Conservation (phyloP, 2,888 invertebrate species). For the Portevinia maculata region DNA sequence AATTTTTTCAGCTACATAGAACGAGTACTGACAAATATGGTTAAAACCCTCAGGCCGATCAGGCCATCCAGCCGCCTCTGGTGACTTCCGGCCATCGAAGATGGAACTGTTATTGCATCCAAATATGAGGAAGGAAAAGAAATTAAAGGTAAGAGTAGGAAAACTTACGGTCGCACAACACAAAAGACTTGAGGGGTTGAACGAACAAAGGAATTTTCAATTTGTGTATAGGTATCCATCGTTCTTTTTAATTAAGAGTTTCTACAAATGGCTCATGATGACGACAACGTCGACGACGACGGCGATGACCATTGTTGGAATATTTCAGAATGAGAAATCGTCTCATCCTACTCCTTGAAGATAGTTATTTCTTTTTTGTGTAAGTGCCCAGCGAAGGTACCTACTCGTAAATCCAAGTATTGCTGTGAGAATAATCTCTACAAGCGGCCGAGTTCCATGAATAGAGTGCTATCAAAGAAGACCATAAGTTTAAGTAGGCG, state of each 20-base stretch:
- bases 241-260: conserved; percentile 73
- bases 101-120: conserved; percentile 32
- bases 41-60: not conserved
- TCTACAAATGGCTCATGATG: conserved; percentile 68
- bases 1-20: too few species aligned
- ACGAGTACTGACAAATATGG: too few species aligned
- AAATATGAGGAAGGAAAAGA: conserved; percentile 39
- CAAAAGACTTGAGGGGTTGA: conserved; percentile 58
- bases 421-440: conserved; percentile 18
- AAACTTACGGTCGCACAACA: conserved; percentile 59
- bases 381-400: not conserved
- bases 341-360: conserved; percentile 34
- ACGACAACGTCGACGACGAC: conserved; percentile 53
- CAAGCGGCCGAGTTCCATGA: conserved; percentile 23
- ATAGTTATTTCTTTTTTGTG: conserved; percentile 40
- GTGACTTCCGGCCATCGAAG: conserved; percentile 19
- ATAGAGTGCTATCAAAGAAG: conserved; percentile 15
- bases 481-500: conserved; percentile 30
- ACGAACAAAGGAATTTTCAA: conserved; percentile 71
- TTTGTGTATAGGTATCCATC: conserved; percentile 70
- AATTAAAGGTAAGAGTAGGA: conserved; percentile 56
- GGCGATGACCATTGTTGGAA: conserved; percentile 68
- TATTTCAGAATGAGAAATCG: conserved; percentile 46
- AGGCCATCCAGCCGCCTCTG: conserved; percentile 19
- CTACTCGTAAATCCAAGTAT: not conserved